phyloP scores from a whole-genome alignment of 1,140 invertebrate species.

The Drosophila athabasca region DNA sequence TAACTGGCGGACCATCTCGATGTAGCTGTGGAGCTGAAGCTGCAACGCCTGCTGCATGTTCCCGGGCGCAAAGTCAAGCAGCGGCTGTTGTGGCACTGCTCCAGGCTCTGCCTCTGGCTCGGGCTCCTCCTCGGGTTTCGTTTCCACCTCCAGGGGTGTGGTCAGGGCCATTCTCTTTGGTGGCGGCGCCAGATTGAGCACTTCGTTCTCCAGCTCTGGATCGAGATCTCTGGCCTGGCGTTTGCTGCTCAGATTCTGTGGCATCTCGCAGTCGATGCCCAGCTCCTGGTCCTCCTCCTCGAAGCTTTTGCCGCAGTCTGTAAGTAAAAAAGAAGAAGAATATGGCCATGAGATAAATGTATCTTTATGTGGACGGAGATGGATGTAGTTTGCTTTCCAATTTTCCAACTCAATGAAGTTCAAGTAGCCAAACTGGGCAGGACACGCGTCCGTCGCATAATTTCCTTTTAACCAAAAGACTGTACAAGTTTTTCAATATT shows the following conservation, averaged over 20 bases:
- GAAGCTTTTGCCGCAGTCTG: conserved; percentile 68
- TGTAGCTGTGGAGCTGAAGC: conserved; percentile 77
- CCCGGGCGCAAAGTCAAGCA: conserved; percentile 54
- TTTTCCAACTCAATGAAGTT: conserved; percentile 83
- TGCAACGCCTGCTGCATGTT: conserved; percentile 82
- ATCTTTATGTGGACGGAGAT: conserved; percentile 24
- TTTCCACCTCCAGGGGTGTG: conserved; percentile 8
- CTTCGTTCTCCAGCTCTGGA: conserved; percentile 57
- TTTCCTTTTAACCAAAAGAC: conserved; percentile 55
- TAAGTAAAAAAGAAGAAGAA: conserved; percentile 32
- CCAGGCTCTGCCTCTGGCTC: conserved; percentile 9
- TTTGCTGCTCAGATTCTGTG: conserved; percentile 75
- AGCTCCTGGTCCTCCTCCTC: conserved; percentile 60
- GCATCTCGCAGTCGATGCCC: conserved; percentile 43
- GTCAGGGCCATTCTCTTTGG: conserved; percentile 51
- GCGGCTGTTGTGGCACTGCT: conserved; percentile 17
- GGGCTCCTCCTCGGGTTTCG: conserved; percentile 2
- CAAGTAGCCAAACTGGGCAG: conserved; percentile 57
- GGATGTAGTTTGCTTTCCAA: conserved; percentile 74
- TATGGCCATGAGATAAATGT: conserved; percentile 40
- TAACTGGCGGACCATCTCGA: conserved; percentile 80
- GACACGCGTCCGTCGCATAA: conserved; percentile 57
- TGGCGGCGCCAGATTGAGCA: conserved; percentile 67
- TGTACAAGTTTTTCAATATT: conserved; percentile 44
- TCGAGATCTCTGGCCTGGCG: conserved; percentile 56